phyloP scores from a whole-genome alignment of 2,797 vertebrate genomes.

The Lacerta bilineata region DNA sequence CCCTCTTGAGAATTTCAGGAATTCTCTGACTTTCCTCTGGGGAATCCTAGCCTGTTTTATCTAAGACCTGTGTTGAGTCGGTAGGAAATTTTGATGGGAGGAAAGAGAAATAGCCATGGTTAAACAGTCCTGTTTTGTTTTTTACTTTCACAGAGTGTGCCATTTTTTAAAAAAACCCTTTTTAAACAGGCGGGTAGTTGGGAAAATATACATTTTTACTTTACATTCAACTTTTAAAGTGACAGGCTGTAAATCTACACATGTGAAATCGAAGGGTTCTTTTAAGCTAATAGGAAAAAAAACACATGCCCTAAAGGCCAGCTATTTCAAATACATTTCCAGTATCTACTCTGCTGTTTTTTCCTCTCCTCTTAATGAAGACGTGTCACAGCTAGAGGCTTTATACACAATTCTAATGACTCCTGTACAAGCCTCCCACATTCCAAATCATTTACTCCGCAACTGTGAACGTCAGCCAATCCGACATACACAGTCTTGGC shows the following conservation, averaged over 20 bases:
- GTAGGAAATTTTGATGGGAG: conserved; percentile 49
- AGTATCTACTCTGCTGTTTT: conserved; percentile 30
- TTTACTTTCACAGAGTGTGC: conserved; percentile 57
- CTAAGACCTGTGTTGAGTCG: conserved; percentile 75
- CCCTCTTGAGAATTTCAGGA: conserved; percentile 84
- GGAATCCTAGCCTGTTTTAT: conserved; percentile 77
- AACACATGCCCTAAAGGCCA: conserved; percentile 34
- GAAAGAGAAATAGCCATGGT: conserved; percentile 54
- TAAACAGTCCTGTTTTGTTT: conserved; percentile 58
- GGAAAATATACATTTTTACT: conserved; percentile 62
- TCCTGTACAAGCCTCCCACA: conserved; percentile 54
- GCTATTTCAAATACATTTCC: conserved; percentile 59
- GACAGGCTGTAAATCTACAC: conserved; percentile 57
- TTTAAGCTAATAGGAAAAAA: conserved; percentile 51
- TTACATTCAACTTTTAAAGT: conserved; percentile 46
- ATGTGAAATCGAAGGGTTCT: conserved; percentile 55
- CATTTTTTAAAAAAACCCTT: conserved; percentile 16
- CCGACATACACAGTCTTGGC: conserved; percentile 23
- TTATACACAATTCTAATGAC: conserved; percentile 56
- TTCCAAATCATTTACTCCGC: conserved; percentile 62
- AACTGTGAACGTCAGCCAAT: conserved; percentile 71
- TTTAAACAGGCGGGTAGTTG: conserved; percentile 53
- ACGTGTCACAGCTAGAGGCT: conserved; percentile 66
- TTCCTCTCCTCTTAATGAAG: conserved; percentile 30
- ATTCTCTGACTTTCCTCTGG: conserved; percentile 81